Evolutionary conservation across 1,140 invertebrate species (phyloP), one percentile per base, ranked within the genome.

Genomic region (Sipha flava): DNA sequence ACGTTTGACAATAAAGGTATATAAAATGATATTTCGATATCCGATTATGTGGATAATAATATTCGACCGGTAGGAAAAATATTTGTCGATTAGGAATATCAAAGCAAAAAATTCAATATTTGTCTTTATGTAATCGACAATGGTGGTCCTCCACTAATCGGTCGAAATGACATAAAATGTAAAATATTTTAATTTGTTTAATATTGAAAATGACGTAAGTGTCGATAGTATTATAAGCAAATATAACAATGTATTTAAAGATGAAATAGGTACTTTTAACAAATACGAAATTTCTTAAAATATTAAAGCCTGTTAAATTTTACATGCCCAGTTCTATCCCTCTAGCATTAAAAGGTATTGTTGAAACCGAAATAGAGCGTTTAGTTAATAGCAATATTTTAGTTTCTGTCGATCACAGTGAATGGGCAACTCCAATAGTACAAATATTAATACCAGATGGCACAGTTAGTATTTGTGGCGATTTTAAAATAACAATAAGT

Each of bases 341-440:
- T 2, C 85, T 84, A 80, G 84, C 86, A 16, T 73, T 88, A 4
- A 83, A 81, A 81, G 73, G 83, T 26, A 82, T 84, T 73, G 81
- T 87, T 12, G 83, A 70, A n/a, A 57, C 29, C 0, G 43, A 80
- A 52, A 43, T 80, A 3, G 12, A 66, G n/a, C 23, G 45, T 26
- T 37, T 80, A 34, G 26, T 23, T 7, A 37, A n/a, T 2, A 82
- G 83, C 70, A 82, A 82, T 2, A 83, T 85, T 14, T 82, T 84
- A 14, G 75, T 79, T 34, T 82, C 82, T 70, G 49, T 81, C 0
- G 79, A 83, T 45, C 82, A 80, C 1, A 84, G 82, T 34, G 84
- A 86, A 52, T 88, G 86, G 85, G 86, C 85, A 14, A 84, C 86
- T n/a, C 86, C 87, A 10, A 73, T 87, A 26, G 83, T 86, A 3